Evolutionary conservation across 2,797 vertebrate species (phyloP).

Genomic region (Cyclopterus lumpus): DNA sequence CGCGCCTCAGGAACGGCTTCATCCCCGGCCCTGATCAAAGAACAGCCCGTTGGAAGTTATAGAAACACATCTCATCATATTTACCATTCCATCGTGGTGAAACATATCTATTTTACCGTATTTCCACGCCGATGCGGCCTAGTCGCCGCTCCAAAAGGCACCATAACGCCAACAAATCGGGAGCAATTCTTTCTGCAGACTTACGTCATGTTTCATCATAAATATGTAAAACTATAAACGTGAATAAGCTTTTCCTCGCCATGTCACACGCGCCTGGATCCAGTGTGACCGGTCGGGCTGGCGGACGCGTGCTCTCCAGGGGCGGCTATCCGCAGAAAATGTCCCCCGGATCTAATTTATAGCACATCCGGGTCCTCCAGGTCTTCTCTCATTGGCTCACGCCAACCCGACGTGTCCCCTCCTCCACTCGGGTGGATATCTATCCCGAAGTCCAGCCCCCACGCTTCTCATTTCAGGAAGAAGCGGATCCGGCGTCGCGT

Average conservation of each 20-base stretch:
- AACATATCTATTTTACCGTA: constrained; percentile 13
- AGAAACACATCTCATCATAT: rapidly evolving
- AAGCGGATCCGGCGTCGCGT: constrained; percentile 36
- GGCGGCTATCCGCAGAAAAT: neutral
- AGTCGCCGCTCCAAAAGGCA: neutral
- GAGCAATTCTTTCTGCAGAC: neutral
- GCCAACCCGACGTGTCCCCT: constrained; percentile 11
- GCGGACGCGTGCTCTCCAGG: neutral
- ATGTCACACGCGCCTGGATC: rapidly evolving
- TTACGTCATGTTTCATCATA: neutral
- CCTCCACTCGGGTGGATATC: constrained; percentile 64
- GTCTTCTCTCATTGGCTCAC: constrained; percentile 55
- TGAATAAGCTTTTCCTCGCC: rapidly evolving
- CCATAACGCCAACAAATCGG: rapidly evolving
- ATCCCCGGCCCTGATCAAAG: neutral
- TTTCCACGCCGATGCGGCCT: constrained; percentile 27
- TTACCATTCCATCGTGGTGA: neutral
- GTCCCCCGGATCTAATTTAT: constrained; percentile 64
- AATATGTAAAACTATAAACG: rapidly evolving
- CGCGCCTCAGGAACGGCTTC: neutral
- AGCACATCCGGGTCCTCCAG: constrained; percentile 50
- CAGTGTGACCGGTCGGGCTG: rapidly evolving
- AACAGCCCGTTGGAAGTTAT: rapidly evolving
- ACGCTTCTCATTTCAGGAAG: constrained; percentile 76
- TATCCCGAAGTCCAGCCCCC: constrained; percentile 69